These are phyloP conservation scores for Hemiscyllium ocellatum DNA, from an alignment of 2,113 vertebrate genomes.

Conservation along the genomic window DNA sequence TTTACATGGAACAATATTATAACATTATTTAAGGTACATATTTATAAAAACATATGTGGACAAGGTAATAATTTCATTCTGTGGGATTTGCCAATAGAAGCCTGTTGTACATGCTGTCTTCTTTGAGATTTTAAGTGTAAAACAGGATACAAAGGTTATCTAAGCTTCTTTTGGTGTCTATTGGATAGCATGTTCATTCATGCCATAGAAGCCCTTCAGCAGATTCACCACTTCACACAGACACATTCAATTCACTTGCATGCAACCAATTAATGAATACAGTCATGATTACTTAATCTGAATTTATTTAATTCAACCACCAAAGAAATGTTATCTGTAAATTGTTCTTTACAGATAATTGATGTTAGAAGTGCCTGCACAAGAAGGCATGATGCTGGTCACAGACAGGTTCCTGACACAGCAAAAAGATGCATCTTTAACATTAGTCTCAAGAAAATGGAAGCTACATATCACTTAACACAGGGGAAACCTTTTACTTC, in stretches of 20 bases:
- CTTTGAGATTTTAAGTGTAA: neutral
- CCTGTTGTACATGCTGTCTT: neutral
- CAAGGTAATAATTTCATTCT: neutral
- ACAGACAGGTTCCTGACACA: neutral
- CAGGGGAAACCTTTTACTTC: neutral
- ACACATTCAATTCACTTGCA: too few relatives aligned
- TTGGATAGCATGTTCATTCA: neutral
- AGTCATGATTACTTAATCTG: too few relatives aligned
- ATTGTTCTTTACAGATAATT: too few relatives aligned
- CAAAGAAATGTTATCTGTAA: too few relatives aligned
- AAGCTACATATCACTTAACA: neutral
- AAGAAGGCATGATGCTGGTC: neutral
- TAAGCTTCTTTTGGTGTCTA: neutral
- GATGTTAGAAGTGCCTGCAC: too few relatives aligned
- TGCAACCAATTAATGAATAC: too few relatives aligned
- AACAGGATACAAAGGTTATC: neutral
- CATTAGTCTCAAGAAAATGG: neutral
- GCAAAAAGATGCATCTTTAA: neutral
- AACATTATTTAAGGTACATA: neutral
- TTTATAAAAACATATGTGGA: neutral
- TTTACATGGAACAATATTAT: neutral
- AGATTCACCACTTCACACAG: too few relatives aligned
- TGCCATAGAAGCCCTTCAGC: neutral
- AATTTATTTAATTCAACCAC: neutral
- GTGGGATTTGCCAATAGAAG: neutral